These are phyloP conservation scores for Delia radicum DNA, from an alignment of 1,140 invertebrate genomes.

Conservation along the genomic window DNA sequence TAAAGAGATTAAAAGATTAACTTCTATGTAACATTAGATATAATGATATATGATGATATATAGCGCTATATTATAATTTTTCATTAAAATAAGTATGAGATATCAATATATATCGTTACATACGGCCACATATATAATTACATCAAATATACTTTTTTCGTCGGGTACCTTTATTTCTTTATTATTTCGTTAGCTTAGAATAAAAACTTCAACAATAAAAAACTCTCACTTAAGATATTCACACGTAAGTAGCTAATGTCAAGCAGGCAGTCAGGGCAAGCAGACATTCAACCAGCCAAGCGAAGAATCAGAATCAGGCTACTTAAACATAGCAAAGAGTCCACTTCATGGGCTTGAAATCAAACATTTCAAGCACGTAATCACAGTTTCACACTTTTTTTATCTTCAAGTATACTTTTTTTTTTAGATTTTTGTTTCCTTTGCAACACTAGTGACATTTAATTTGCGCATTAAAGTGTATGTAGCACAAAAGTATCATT, in stretches of 20 bases:
- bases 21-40: too few species aligned
- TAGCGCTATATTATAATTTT: too few species aligned
- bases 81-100: too few species aligned
- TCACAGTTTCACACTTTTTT: constrained; percentile 16
- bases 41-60: too few species aligned
- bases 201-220: too few species aligned
- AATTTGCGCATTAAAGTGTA: constrained; percentile 12
- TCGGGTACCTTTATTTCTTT: too few species aligned
- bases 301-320: not conserved
- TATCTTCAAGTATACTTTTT: not conserved
- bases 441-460: constrained; percentile 5
- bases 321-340: not conserved
- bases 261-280: not conserved
- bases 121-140: too few species aligned
- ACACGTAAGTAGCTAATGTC: not conserved
- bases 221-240: not conserved
- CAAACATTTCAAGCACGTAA: constrained; percentile 15
- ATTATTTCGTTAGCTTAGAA: too few species aligned
- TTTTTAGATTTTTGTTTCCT: not conserved
- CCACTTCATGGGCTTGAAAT: not conserved
- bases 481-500: not conserved
- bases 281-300: not conserved
- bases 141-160: too few species aligned
- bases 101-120: too few species aligned
- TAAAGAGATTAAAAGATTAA: too few species aligned